A percentile compares a stretch with the other conserved stretches of the same genome.
phyloP scores from a whole-genome alignment of 1,140 invertebrate genomes.

The Drosophila saltans region DNA sequence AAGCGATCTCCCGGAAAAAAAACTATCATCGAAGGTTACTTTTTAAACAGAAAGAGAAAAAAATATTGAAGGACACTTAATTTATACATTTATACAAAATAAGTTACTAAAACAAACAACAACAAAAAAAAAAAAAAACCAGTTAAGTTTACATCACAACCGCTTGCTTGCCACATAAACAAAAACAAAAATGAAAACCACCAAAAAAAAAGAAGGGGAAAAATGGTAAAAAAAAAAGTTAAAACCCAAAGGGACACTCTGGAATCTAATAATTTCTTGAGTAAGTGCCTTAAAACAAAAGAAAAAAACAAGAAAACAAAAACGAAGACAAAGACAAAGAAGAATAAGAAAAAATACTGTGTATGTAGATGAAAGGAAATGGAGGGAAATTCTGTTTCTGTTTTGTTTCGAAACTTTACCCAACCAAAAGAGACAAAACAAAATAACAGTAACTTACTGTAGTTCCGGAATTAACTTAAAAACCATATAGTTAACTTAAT shows the following conservation, averaged over 20 bases:
- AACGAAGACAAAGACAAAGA: slow-evolving; percentile 13
- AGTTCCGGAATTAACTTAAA: slow-evolving; percentile 61
- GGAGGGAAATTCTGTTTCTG: slow-evolving; percentile 21
- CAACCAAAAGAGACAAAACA: slow-evolving; percentile 22
- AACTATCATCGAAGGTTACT: background rate
- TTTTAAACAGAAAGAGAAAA: background rate
- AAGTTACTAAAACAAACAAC: background rate
- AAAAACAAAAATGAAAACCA: background rate
- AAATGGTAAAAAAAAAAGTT: slow-evolving; percentile 30
- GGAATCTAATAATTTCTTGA: slow-evolving; percentile 70
- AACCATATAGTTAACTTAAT: slow-evolving; percentile 71
- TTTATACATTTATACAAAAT: slow-evolving; percentile 10
- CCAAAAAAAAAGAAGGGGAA: background rate
- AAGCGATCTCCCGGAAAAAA: background rate
- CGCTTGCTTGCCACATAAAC: slow-evolving; percentile 36
- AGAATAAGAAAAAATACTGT: slow-evolving; percentile 16
- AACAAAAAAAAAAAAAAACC: background rate
- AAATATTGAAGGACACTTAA: background rate
- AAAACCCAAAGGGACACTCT: slow-evolving; percentile 63
- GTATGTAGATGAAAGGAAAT: background rate
- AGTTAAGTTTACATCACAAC: slow-evolving; percentile 8
- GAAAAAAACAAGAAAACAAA: background rate
- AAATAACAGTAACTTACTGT: slow-evolving; percentile 34
- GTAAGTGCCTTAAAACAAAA: slow-evolving; percentile 71
- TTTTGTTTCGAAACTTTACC: slow-evolving; percentile 50